Percentiles rank a stretch among this genome's conserved stretches.
These are phyloP conservation scores for Pseudomugil gertrudae DNA, from an alignment of 2,797 vertebrate species.

Conservation along the genomic window DNA sequence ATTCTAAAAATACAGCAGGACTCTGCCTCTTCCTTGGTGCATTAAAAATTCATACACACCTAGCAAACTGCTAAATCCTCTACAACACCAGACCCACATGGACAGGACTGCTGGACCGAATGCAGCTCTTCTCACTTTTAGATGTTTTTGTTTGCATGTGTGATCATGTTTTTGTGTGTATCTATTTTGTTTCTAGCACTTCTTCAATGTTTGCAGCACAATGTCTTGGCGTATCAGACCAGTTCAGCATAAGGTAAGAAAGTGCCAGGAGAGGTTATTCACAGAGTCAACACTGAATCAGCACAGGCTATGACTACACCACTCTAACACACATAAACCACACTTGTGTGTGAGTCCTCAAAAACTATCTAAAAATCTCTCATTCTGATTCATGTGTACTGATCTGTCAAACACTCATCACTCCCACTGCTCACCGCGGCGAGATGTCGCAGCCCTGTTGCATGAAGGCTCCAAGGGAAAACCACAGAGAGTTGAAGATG, in stretches of 20 bases:
- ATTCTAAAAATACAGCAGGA: slow-evolving; percentile 84
- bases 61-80: slow-evolving; percentile 62
- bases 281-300: slow-evolving; percentile 51
- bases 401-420: slow-evolving; percentile 30
- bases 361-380: slow-evolving; percentile 21
- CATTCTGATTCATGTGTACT: slow-evolving; percentile 21
- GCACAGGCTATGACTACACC: slow-evolving; percentile 26
- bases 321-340: slow-evolving; percentile 34
- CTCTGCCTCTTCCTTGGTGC: slow-evolving; percentile 60
- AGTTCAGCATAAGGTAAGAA: slow-evolving; percentile 32
- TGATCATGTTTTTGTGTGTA: slow-evolving; percentile 16
- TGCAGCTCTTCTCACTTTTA: slow-evolving; percentile 47
- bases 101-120: slow-evolving; percentile 33
- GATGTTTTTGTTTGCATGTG: slow-evolving; percentile 23
- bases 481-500: slow-evolving; percentile 99
- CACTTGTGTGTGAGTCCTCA: slow-evolving; percentile 19
- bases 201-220: slow-evolving; percentile 4
- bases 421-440: slow-evolving; percentile 86
- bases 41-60: slow-evolving; percentile 80
- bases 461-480: slow-evolving; percentile 99
- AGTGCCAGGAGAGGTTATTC: slow-evolving; percentile 48
- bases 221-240: slow-evolving; percentile 22
- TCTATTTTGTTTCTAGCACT: slow-evolving; percentile 19
- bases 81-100: slow-evolving; percentile 30
- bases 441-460: slow-evolving; percentile 99